Base-by-base conservation (phyloP, 1,140 invertebrate genomes). In the Nasonia vitripennis region DNA sequence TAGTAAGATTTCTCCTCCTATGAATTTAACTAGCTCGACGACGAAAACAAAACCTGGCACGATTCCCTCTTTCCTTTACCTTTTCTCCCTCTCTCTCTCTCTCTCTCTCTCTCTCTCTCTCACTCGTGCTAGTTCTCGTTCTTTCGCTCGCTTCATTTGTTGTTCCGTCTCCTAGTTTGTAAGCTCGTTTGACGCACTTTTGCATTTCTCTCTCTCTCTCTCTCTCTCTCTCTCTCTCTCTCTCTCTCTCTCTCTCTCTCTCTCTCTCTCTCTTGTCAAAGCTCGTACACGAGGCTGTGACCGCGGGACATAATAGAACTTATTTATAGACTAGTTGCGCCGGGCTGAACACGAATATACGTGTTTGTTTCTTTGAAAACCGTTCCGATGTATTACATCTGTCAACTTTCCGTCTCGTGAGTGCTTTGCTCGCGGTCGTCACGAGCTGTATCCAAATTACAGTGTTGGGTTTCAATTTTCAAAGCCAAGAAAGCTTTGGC, bases 1-100 rank as follows among this genome's bases (percentile, higher is more conserved):
- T 86, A 86, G 84, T 78, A 77, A 86, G 80, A 86, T 86, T 77
- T 77, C 70, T 81, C 70, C 51, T 77, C 34, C 84, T 70, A 81
- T 77, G 84, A 86, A 81, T 86, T 78, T 81, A 86, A 77, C 62
- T 86, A 81, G 80, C 80, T 73, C 20, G 80, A 80, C 84, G 62
- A 80, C 67, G 11, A 78, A 86, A 87, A 88, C 86, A 86, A 83
- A 87, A 87, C 31, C 82, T 88, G 88, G 87, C 87, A 87, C 51
- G 77, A n/a, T 82, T 87, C 77, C 82, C 78, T 87, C 81, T 78
- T 67, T 81, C 55, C 34, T 77, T 62, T 55, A 62, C 11, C 77
- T 62, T 62, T 78, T 7, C 55, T 20, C 55, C 17, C 17, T n/a
- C 51, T 55, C 51, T 55, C 51, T 17, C 51, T 2, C 51, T 55